Base-by-base conservation (phyloP, 2,113 vertebrate species). In the Dunckerocampus dactyliophorus region DNA sequence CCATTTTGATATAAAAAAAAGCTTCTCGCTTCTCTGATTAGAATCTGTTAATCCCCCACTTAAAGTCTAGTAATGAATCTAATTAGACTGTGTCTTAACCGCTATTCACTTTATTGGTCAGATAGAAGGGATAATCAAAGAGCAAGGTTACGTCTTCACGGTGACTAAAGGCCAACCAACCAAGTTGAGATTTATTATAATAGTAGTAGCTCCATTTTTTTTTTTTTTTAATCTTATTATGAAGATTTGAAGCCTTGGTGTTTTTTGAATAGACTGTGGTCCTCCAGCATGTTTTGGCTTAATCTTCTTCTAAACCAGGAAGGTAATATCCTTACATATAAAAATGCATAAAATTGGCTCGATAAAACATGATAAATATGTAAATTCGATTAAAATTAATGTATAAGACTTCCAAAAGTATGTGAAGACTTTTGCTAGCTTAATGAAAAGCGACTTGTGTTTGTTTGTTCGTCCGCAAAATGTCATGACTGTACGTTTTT, bases 21-120 rank as follows among this genome's bases (percentile, higher is more conserved):
- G 37, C 75, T 83, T 87, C 87, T 88, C 77, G 87, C 75, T 43
- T 61, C 65, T 82, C 50, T 69, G 75, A 72, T 79, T 72, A 83
- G 71, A 71, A 85, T 82, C 83, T 57, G 65, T 73, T 90, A 90
- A 90, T 89, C 86, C 86, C 72, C 72, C 43, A 47, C 74, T 89
- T 79, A 77, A 86, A 83, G 85, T 43, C 59, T 84, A 80, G 71
- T 87, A 88, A 87, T 87, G 82, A 90, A 79, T 75, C 72, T 84
- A 88, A 90, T 88, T 84, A 84, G 72, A 76, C 34, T 59, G 64
- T 67, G 80, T 85, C 79, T 81, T 76, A 45, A 63, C 74, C 47
- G 66, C 75, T 79, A 80, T 82, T 80, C 69, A 77, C 71, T 78
- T 86, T 71, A 75, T 79, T 82, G 70, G 63, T 20, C 60, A 72